Base-by-base conservation (phyloP, 2,888 invertebrate species). In the Agriopis marginaria region DNA sequence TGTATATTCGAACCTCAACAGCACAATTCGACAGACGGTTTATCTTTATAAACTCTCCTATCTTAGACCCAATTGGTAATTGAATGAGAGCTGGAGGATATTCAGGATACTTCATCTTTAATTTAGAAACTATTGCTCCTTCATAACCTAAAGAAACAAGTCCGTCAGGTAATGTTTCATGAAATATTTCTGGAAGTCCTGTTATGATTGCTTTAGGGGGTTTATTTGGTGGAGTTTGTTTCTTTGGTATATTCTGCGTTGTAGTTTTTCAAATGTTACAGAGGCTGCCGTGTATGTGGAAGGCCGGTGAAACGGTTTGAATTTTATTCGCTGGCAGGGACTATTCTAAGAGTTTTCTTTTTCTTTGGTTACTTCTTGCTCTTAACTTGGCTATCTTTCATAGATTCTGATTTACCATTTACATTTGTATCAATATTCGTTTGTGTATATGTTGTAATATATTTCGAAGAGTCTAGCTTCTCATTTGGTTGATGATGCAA, bases 1-100 rank as follows among this genome's bases (percentile, higher is more conserved):
- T 56, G 42, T 64, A 64, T 10, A 23, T 44, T 12, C 51, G 64
- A 12, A 64, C 42, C 17, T 64, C 58, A 9, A 64, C 64, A 11
- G 49, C 50, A n/a, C 58, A 50, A 23, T 58, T n/a, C n/a, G 12
- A 50, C 2, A 58, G 1, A 23, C 50, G n/a, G 7, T 32, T 55
- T 32, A 64, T 56, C n/a, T 56, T 47, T 50, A 44, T 55, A 14
- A 64, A 64, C 42, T 64, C 42, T 9, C 10, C 42, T 23, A 58
- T 44, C n/a, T 64, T 11, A 6, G 42, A 12, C 7, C 56, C 49
- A 23, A 32, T 8, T 5, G 64, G 50, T 14, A 64, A n/a, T 44
- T 64, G 23, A 0, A 64, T 50, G 14, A 64, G 50, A n/a, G 49
- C 9, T 9, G 55, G 55, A 4, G 64, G 64, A 47, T 12, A 58